A percentile compares a stretch with the other conserved stretches of the same genome.
phyloP scores from a whole-genome alignment of 2,888 invertebrate species.

The Caenorhabditis wallacei region DNA sequence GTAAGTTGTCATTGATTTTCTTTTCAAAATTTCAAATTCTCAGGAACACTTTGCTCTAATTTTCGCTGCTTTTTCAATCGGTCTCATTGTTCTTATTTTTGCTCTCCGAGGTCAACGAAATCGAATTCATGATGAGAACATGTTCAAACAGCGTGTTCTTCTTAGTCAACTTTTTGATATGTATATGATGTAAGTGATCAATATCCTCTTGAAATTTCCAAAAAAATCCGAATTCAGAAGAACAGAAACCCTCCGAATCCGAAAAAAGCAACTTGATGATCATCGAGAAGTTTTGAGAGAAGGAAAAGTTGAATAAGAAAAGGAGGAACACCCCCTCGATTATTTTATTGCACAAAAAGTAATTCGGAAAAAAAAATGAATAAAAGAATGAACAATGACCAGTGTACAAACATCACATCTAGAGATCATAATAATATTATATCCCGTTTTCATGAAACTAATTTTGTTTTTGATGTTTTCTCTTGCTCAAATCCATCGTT shows the following conservation, averaged over 20 bases:
- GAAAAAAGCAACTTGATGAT: slow-evolving; percentile 39
- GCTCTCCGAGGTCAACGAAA: slow-evolving; percentile 45
- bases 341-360: slow-evolving; percentile 34
- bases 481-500: slow-evolving; percentile 46
- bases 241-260: slow-evolving; percentile 28
- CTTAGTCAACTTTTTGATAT: slow-evolving; percentile 54
- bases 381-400: slow-evolving; percentile 3
- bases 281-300: slow-evolving; percentile 30
- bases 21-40: neutral
- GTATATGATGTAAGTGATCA: slow-evolving; percentile 42
- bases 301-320: slow-evolving; percentile 5
- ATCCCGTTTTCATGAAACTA: slow-evolving; percentile 23
- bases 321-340: neutral
- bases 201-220: too few relatives aligned
- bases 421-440: neutral
- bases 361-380: slow-evolving; percentile 12
- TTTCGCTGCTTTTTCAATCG: slow-evolving; percentile 35
- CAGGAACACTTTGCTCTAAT: slow-evolving; percentile 52
- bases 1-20: neutral
- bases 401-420: slow-evolving; percentile 30
- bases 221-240: slow-evolving; percentile 24
- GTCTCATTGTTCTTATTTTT: slow-evolving; percentile 34
- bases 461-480: slow-evolving; percentile 15
- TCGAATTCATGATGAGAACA: slow-evolving; percentile 42
- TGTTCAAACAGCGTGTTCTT: slow-evolving; percentile 45